Evolutionary conservation across 2,888 invertebrate genomes (phyloP).

Genomic region (Micoletzkya japonica): DNA sequence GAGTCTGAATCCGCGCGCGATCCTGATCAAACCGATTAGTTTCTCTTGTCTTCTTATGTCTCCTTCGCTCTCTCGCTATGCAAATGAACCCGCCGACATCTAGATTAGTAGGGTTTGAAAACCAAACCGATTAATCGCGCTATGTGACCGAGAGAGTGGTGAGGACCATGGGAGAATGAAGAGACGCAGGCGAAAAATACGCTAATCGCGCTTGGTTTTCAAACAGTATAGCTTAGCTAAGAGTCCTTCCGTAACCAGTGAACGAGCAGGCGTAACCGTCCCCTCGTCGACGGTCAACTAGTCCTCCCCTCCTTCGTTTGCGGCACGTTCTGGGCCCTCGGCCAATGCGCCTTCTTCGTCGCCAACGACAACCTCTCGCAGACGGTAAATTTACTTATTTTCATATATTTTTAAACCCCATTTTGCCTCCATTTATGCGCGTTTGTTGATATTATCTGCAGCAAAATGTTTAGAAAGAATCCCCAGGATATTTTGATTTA

Average conservation of each 20-base stretch:
- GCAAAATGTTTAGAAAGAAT: conserved; percentile 57
- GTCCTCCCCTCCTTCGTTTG: conserved; percentile 66
- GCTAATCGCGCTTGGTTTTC: too few species aligned
- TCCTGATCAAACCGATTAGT: not conserved
- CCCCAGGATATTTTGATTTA: not conserved
- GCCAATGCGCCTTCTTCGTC: conserved; percentile 67
- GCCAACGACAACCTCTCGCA: conserved; percentile 67
- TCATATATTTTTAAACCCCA: not conserved
- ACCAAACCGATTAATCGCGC: too few species aligned
- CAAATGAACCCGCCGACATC: not conserved
- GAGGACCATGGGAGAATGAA: too few species aligned
- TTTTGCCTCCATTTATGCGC: too few species aligned
- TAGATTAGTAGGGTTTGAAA: not conserved
- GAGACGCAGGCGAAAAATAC: too few species aligned
- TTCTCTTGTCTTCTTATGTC: not conserved
- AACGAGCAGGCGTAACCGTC: conserved; percentile 63
- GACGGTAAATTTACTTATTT: conserved; percentile 29
- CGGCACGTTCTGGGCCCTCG: conserved; percentile 68
- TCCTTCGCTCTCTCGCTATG: too few species aligned
- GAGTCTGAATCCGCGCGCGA: too few species aligned
- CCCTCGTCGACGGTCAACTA: conserved; percentile 65
- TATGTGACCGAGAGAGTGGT: too few species aligned
- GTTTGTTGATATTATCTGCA: conserved; percentile 5
- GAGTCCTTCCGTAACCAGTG: not conserved
- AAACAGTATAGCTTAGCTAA: too few species aligned